phyloP scores from a whole-genome alignment of 1,140 invertebrate species.

The Nebria ingens region DNA sequence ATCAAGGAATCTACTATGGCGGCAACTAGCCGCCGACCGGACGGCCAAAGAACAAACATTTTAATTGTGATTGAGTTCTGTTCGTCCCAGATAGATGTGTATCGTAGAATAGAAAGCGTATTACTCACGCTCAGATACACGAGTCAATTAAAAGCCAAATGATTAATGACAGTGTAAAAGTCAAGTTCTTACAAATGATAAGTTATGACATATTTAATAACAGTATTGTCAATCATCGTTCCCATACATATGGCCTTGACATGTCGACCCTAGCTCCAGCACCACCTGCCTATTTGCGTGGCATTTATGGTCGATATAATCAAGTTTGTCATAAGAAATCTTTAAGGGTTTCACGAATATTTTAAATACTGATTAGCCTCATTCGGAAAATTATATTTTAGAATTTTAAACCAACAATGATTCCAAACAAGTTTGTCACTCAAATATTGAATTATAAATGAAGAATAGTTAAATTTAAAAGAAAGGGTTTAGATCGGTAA shows the following conservation, averaged over 20 bases:
- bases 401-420: too few relatives aligned
- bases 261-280: not conserved
- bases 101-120: slow-evolving; percentile 2
- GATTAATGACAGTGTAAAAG: slow-evolving; percentile 5
- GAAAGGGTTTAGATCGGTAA: too few relatives aligned
- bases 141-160: slow-evolving; percentile 7
- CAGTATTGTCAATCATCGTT: slow-evolving; percentile 2
- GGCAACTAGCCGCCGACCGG: not conserved
- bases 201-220: slow-evolving; percentile 10
- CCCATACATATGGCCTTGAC: not conserved
- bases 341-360: too few relatives aligned
- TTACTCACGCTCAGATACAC: not conserved
- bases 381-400: too few relatives aligned
- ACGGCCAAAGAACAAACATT: not conserved
- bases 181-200: slow-evolving; percentile 9
- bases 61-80: not conserved
- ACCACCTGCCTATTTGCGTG: not conserved
- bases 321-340: not conserved
- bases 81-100: not conserved
- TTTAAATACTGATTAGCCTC: too few relatives aligned
- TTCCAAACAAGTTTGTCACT: too few relatives aligned
- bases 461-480: too few relatives aligned
- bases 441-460: too few relatives aligned
- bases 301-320: not conserved
- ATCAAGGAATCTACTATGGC: too few relatives aligned